phyloP scores from a whole-genome alignment of 2,888 invertebrate genomes.

The Andrena praecox region DNA sequence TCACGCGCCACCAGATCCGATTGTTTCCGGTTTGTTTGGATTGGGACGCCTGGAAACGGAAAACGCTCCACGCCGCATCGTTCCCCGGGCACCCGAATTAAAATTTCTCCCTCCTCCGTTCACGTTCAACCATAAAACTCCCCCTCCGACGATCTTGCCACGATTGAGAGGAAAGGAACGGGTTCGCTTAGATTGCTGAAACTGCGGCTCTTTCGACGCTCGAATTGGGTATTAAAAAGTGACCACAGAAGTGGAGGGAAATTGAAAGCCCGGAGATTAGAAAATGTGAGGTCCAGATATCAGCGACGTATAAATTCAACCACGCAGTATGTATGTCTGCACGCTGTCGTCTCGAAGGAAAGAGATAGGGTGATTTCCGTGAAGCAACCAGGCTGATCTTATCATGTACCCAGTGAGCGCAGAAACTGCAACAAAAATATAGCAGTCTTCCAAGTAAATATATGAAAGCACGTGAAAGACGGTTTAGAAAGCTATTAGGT shows the following conservation, averaged over 20 bases:
- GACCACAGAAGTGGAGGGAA: conserved; percentile 8
- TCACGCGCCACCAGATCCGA: conserved; percentile 49
- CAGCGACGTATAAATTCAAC: neutral
- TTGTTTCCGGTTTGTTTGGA: conserved; percentile 64
- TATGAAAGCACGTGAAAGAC: no score
- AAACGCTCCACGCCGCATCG: neutral
- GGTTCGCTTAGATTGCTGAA: neutral
- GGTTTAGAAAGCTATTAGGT: neutral
- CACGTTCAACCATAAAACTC: conserved; percentile 19
- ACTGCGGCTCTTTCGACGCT: neutral
- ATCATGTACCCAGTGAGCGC: no score
- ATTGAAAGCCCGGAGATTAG: conserved; percentile 34
- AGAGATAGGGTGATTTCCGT: no score
- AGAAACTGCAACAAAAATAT: no score
- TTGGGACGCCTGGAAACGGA: neutral
- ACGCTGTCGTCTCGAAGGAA: neutral
- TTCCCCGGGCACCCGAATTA: conserved; percentile 23
- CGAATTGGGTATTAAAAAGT: conserved; percentile 14
- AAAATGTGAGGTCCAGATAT: no score
- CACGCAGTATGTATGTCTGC: neutral
- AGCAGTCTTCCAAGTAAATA: no score
- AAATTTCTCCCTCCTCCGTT: conserved; percentile 9
- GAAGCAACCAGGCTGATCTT: no score
- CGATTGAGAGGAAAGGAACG: conserved; percentile 1
- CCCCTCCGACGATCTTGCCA: neutral